phyloP scores from a whole-genome alignment of 2,113 vertebrate genomes.

The Pituophis catenifer region DNA sequence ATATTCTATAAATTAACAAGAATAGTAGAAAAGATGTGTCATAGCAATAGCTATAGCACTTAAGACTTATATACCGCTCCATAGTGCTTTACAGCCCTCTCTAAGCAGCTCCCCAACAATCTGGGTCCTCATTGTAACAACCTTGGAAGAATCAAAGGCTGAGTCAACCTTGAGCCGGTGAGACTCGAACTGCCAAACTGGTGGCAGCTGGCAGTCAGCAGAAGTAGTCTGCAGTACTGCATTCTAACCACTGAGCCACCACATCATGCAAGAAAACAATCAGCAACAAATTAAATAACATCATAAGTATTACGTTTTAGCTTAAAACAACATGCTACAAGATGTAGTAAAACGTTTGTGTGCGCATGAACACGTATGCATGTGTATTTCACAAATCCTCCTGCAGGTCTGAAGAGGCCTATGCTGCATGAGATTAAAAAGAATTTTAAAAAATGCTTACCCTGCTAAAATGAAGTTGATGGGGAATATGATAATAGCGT shows the following conservation, averaged over 20 bases:
- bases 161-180: too few relatives aligned
- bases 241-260: too few relatives aligned
- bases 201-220: too few relatives aligned
- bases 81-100: too few relatives aligned
- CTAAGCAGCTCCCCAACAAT: too few relatives aligned
- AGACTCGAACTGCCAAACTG: too few relatives aligned
- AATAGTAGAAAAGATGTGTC: background rate
- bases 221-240: too few relatives aligned
- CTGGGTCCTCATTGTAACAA: too few relatives aligned
- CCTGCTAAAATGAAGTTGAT: slow-evolving; percentile 35
- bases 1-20: background rate
- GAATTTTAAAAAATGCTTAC: slow-evolving; percentile 35
- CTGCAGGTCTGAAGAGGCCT: background rate
- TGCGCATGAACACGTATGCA: fast-evolving
- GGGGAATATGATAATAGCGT: slow-evolving; percentile 57
- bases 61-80: too few relatives aligned
- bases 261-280: background rate
- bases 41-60: background rate
- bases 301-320: background rate
- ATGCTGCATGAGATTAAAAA: slow-evolving; percentile 43
- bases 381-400: background rate
- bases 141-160: too few relatives aligned
- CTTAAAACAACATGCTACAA: background rate
- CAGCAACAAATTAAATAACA: background rate
- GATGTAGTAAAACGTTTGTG: background rate